phyloP scores from a whole-genome alignment of 2,888 invertebrate species.

The Idaea dimidiata region DNA sequence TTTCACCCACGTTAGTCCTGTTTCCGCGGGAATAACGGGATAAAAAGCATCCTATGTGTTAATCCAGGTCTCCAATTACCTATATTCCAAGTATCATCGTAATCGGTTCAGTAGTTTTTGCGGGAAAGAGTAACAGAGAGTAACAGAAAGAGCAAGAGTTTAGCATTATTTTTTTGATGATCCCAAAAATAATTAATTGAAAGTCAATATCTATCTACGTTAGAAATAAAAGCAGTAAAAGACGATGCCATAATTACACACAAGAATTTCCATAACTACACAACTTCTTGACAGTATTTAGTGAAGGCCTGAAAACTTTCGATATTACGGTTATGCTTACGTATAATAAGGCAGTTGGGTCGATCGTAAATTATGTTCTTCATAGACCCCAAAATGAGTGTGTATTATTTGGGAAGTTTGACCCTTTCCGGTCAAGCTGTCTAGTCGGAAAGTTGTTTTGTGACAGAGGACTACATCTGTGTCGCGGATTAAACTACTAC shows the following conservation, averaged over 20 bases:
- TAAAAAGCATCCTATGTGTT: not conserved
- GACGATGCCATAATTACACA: not conserved
- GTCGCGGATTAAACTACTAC: conserved; percentile 15
- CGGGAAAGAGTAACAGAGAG: too few species aligned
- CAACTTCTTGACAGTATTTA: not conserved
- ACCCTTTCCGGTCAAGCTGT: conserved; percentile 28
- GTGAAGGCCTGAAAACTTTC: not conserved
- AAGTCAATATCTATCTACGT: not conserved
- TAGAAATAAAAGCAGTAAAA: not conserved
- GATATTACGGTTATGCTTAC: not conserved
- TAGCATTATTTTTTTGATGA: too few species aligned
- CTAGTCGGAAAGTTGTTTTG: conserved; percentile 16
- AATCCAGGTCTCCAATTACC: too few species aligned
- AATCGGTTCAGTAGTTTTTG: too few species aligned
- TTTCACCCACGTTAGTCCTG: too few species aligned
- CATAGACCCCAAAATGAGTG: conserved; percentile 17
- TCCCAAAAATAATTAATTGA: not conserved
- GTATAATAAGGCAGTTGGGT: not conserved
- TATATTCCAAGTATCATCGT: too few species aligned
- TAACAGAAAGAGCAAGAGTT: too few species aligned
- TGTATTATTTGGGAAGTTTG: conserved; percentile 17
- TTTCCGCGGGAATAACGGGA: too few species aligned
- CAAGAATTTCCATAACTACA: not conserved
- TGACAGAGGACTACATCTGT: conserved; percentile 24
- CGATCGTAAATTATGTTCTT: conserved; percentile 19